phyloP scores from a whole-genome alignment of 2,888 invertebrate species.

The Uropetala carovei region DNA sequence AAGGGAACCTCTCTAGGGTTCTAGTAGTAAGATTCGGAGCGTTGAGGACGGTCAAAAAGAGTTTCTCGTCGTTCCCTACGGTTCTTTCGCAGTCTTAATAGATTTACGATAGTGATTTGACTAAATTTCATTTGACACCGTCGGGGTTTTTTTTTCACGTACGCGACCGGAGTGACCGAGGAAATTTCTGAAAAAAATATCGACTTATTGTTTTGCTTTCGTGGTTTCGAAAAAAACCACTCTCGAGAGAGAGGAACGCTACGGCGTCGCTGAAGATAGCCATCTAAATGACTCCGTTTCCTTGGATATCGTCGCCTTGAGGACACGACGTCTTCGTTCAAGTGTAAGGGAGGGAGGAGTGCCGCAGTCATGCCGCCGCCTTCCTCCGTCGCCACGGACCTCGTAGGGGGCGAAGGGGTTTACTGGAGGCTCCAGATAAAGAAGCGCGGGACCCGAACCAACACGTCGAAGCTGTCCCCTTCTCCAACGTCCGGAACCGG shows the following conservation, averaged over 20 bases:
- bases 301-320: not conserved
- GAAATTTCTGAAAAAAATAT: no score
- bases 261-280: not conserved
- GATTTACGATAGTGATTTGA: no score
- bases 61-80: no score
- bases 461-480: slow-evolving; percentile 11
- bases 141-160: no score
- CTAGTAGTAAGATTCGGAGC: not conserved
- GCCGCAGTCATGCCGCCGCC: slow-evolving; percentile 36
- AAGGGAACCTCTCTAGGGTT: not conserved
- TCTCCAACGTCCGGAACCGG: slow-evolving; percentile 14
- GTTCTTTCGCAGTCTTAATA: no score
- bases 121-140: no score
- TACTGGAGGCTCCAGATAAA: slow-evolving; percentile 58
- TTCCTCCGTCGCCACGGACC: slow-evolving; percentile 54
- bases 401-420: slow-evolving; percentile 36
- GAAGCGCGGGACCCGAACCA: slow-evolving; percentile 42
- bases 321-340: not conserved
- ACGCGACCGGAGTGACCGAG: no score
- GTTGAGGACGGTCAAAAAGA: no score
- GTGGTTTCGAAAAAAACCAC: not conserved
- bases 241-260: not conserved
- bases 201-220: no score
- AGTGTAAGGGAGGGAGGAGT: not conserved
- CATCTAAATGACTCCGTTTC: not conserved